phyloP scores from a whole-genome alignment of 1,140 invertebrate species.

The Panagrolaimus sp. region DNA sequence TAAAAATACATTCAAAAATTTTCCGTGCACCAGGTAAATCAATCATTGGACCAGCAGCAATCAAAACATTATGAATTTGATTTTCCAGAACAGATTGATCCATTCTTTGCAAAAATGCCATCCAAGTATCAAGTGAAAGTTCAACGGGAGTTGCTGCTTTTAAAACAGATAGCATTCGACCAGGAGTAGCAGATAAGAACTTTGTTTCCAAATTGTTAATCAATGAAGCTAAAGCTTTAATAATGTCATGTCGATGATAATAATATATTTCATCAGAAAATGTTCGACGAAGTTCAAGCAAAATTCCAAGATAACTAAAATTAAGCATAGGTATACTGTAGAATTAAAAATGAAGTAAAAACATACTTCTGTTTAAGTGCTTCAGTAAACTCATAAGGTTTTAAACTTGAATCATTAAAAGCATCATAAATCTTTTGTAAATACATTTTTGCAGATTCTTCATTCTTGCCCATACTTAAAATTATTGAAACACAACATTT shows the following conservation, averaged over 20 bases:
- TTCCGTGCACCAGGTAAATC: neutral
- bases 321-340: constrained; percentile 1
- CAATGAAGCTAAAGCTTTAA: neutral
- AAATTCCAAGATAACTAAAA: constrained; percentile 15
- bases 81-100: neutral
- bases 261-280: neutral
- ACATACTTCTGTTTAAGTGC: neutral
- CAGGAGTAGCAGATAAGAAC: neutral
- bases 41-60: neutral
- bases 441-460: neutral
- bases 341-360: neutral
- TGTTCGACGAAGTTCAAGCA: neutral
- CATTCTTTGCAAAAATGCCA: neutral
- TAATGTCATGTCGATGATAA: neutral
- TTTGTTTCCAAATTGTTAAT: neutral
- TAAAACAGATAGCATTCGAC: neutral
- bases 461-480: neutral
- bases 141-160: neutral
- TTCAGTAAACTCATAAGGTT: neutral
- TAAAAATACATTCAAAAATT: neutral
- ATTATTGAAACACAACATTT: neutral
- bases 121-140: neutral
- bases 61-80: neutral
- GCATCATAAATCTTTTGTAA: neutral
- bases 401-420: neutral